Percentiles rank a stretch among this genome's conserved stretches.
Evolutionary conservation across 2,888 invertebrate species (phyloP).

Genomic region (Clitarchus hookeri): DNA sequence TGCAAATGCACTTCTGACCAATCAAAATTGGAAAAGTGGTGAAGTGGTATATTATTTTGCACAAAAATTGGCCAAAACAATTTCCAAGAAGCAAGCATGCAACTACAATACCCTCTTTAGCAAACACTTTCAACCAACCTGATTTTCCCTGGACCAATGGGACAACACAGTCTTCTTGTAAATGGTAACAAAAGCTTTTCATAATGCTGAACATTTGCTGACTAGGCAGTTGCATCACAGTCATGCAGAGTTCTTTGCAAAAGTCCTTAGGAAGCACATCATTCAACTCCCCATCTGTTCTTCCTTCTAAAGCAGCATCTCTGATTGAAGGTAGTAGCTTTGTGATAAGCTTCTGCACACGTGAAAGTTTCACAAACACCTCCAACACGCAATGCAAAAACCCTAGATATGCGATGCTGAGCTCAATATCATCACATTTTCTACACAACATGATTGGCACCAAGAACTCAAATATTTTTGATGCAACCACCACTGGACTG

Average conservation of each 20-base stretch:
- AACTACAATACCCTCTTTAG: neutral
- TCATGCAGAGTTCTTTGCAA: neutral
- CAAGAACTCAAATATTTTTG: neutral
- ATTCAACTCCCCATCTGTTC: neutral
- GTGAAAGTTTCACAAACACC: neutral
- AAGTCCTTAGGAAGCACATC: neutral
- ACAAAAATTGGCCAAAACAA: too few relatives aligned
- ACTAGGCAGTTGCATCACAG: neutral
- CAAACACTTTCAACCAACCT: neutral
- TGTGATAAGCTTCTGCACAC: neutral
- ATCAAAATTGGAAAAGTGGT: too few relatives aligned
- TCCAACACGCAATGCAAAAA: neutral
- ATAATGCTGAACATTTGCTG: neutral
- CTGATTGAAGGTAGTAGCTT: neutral
- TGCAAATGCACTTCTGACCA: too few relatives aligned
- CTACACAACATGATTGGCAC: neutral
- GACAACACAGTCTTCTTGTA: neutral
- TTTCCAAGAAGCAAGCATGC: neutral
- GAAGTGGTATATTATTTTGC: too few relatives aligned
- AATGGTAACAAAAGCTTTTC: slow-evolving; percentile 16
- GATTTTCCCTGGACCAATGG: neutral
- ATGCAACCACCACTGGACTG: neutral
- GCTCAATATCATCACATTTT: neutral
- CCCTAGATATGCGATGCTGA: neutral
- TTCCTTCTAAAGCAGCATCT: neutral